phyloP scores from a whole-genome alignment of 2,797 vertebrate genomes.

The Lateolabrax maculatus region DNA sequence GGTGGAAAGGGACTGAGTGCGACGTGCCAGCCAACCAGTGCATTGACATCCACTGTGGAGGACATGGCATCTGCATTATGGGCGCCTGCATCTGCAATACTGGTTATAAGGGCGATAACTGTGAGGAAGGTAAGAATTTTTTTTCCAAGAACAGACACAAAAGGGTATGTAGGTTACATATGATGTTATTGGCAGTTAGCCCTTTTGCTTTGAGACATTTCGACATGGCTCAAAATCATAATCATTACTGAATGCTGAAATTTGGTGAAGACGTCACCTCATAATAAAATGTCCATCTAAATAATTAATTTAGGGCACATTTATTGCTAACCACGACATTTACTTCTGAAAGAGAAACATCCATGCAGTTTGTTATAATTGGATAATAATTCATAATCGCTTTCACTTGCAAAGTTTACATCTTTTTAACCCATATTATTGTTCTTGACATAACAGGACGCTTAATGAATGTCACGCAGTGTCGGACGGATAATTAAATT shows the following conservation, averaged over 20 bases:
- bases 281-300: conserved; percentile 8
- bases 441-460: neutral
- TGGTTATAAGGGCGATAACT: conserved; percentile 97
- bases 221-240: neutral
- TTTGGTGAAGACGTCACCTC: neutral
- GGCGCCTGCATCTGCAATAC: conserved; percentile 97
- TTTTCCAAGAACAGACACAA: neutral
- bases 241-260: neutral
- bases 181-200: neutral
- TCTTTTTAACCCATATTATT: neutral
- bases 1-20: conserved; percentile 98
- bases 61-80: conserved; percentile 96
- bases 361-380: neutral
- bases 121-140: conserved; percentile 94
- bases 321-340: conserved; percentile 10
- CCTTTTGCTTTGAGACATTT: neutral
- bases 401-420: conserved; percentile 1
- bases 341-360: conserved; percentile 13
- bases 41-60: conserved; percentile 95
- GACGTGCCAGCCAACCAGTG: conserved; percentile 95
- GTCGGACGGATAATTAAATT: neutral
- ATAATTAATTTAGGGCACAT: conserved; percentile 7
- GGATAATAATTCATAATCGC: neutral
- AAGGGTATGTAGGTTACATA: neutral
- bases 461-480: neutral